phyloP scores from a whole-genome alignment of 2,113 vertebrate genomes.

The Martes martes region DNA sequence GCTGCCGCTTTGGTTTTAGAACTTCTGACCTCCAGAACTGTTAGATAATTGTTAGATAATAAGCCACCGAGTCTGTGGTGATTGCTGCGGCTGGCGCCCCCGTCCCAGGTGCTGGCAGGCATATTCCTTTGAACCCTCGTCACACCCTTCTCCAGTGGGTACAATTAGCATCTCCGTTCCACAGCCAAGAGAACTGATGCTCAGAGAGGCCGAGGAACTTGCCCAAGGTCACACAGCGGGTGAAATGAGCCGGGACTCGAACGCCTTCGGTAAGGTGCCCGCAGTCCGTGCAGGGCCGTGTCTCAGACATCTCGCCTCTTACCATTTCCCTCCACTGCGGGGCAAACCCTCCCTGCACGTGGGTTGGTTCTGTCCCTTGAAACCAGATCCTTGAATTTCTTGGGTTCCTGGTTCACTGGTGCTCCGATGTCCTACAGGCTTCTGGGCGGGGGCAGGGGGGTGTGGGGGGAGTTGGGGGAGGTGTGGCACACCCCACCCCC shows the following conservation, averaged over 20 bases:
- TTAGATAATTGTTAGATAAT: not conserved
- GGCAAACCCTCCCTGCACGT: not conserved
- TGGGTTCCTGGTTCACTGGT: not conserved
- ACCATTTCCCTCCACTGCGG: not conserved
- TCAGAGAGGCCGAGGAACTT: not conserved
- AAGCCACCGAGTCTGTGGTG: not conserved
- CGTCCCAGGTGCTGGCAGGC: not conserved
- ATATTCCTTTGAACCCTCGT: not conserved
- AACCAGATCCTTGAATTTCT: not conserved
- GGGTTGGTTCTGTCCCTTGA: not conserved
- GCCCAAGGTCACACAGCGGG: not conserved
- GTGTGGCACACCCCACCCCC: not conserved
- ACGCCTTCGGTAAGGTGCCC: not conserved
- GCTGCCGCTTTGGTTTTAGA: not conserved
- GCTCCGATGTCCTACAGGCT: not conserved
- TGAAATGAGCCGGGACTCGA: not conserved
- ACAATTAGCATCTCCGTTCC: not conserved
- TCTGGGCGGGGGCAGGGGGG: too few species aligned
- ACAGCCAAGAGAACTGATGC: not conserved
- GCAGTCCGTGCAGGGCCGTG: not conserved
- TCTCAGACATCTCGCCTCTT: not conserved
- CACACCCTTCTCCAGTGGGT: not conserved
- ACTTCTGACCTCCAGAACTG: not conserved
- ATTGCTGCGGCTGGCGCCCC: too few species aligned
- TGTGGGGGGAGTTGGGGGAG: too few species aligned